phyloP scores from a whole-genome alignment of 2,888 invertebrate species.

The Agriotes lineatus region DNA sequence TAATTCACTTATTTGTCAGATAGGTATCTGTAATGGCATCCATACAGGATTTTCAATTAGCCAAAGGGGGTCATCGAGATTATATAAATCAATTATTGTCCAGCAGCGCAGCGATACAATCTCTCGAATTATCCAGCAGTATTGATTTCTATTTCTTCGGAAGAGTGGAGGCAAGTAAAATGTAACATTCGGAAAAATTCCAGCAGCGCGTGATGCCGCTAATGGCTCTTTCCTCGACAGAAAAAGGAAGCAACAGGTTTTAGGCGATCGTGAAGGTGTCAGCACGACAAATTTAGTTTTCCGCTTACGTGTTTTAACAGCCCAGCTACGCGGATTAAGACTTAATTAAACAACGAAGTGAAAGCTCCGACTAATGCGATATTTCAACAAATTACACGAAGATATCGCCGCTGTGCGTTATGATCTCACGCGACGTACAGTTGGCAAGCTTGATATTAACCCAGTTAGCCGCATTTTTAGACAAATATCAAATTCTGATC shows the following conservation, averaged over 20 bases:
- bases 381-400: slow-evolving; percentile 16
- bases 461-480: slow-evolving; percentile 13
- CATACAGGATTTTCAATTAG: too few relatives aligned
- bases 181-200: background rate
- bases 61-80: too few relatives aligned
- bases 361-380: slow-evolving; percentile 19
- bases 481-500: slow-evolving; percentile 14
- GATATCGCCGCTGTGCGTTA: background rate
- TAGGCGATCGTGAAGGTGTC: background rate
- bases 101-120: too few relatives aligned
- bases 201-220: background rate
- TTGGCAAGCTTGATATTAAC: slow-evolving; percentile 4
- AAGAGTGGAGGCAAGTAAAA: too few relatives aligned
- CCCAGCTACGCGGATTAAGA: background rate
- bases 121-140: too few relatives aligned
- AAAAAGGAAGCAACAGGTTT: slow-evolving; percentile 5
- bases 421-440: background rate
- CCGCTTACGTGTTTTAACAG: slow-evolving; percentile 14
- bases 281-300: slow-evolving; percentile 2
- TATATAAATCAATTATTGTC: too few relatives aligned
- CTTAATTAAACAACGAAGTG: slow-evolving; percentile 22
- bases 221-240: background rate
- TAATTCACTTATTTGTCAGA: too few relatives aligned
- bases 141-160: too few relatives aligned
- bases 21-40: too few relatives aligned